Percentiles rank a stretch among this genome's conserved stretches.
Evolutionary conservation across 2,113 vertebrate species (phyloP).

Genomic region (Esox niger): DNA sequence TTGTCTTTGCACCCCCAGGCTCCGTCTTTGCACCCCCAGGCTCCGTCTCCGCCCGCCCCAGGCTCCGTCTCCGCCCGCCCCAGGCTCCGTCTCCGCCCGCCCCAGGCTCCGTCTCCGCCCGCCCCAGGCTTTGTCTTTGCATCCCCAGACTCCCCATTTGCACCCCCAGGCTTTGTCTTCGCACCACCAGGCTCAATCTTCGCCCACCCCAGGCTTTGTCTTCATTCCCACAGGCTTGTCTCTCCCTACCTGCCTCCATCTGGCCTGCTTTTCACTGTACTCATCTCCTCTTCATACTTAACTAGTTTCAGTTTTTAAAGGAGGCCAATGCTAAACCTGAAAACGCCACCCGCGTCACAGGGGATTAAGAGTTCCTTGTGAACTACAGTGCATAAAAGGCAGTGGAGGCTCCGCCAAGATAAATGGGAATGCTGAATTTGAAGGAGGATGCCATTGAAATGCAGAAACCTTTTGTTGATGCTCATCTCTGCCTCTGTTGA

Average conservation of each 20-base stretch:
- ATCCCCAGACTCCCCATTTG: too few species aligned
- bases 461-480: not conserved
- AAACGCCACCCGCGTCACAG: not conserved
- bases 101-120: not conserved
- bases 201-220: too few species aligned
- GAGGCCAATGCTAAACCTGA: not conserved
- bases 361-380: not conserved
- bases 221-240: too few species aligned
- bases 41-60: too few species aligned
- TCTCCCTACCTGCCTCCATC: not conserved
- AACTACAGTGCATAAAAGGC: not conserved
- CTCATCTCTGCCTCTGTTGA: conserved; percentile 2
- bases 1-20: too few species aligned
- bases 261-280: not conserved
- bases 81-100: too few species aligned
- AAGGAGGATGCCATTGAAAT: not conserved
- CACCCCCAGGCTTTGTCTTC: too few species aligned
- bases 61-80: too few species aligned
- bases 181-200: too few species aligned
- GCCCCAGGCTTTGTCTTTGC: not conserved
- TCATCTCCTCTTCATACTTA: not conserved
- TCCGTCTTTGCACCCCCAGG: too few species aligned
- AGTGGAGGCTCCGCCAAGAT: not conserved
- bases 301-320: not conserved
- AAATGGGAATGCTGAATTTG: not conserved